Base-by-base conservation (phyloP, 2,888 invertebrate genomes). In the Cyclophora punctaria region DNA sequence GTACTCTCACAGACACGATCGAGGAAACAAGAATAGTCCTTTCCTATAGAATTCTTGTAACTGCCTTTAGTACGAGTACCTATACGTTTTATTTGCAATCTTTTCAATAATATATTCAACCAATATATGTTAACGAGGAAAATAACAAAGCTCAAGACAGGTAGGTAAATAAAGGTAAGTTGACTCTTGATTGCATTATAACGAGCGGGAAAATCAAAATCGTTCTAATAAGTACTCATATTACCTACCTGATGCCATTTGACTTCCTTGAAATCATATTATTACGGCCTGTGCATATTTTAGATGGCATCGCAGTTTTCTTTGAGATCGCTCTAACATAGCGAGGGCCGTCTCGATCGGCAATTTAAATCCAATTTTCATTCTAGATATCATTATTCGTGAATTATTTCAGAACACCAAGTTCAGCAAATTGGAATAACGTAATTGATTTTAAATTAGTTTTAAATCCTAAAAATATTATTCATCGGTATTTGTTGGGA, bases 21-120 rank as follows among this genome's bases (percentile, higher is more conserved):
- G 68, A 63, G 67, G 68, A 72, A 71, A 69, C 71, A 70, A 73
- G 71, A 66, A 62, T 63, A 67, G 66, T 69, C 68, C 62, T 66
- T 67, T 58, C 57, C 58, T 68, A 72, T 65, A 65, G 69, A 59
- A 69, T 66, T 60, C 69, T 74, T 69, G 69, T 63, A 66, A 20
- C 7, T 5, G 20, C 7, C 7, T 7, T 7, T 20, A 20, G 5
- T 43, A 43, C 2, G 5, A 20, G 5, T 43, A 43, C 2, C 3
- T 43, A 7, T 7, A 3, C 3, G 5, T 43, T 43, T 4, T 43
- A 4, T 7, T 7, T 41, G 3, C 5, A 41, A 41, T 41, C 6
- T 41, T 41, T 7, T 41, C 20, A 20, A 20, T 20, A 20, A 20
- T 20, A 20, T 20, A 20, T 20, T 20, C 20, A 20, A 20, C 20